These are phyloP conservation scores for Danio albolineatus DNA, from an alignment of 2,797 vertebrate genomes.

Conservation along the genomic window DNA sequence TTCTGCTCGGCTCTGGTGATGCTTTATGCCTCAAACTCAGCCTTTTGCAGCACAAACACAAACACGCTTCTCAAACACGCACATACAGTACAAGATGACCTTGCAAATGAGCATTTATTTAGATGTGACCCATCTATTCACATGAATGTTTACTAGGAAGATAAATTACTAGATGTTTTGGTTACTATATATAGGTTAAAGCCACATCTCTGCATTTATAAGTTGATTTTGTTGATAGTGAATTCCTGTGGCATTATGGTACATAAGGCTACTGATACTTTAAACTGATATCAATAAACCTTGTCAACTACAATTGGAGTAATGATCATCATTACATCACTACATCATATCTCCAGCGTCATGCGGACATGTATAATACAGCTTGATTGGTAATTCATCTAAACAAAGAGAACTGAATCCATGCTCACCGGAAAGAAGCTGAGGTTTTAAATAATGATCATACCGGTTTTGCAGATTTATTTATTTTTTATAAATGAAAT, in stretches of 20 bases:
- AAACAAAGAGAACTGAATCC: slow-evolving; percentile 1
- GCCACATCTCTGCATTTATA: neutral
- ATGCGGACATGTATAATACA: neutral
- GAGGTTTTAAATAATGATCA: no score
- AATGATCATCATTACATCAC: neutral
- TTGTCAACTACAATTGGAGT: no score
- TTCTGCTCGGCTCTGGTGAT: slow-evolving; percentile 31
- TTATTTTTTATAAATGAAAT: no score
- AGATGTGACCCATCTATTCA: neutral
- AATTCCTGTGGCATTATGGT: neutral
- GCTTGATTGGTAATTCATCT: slow-evolving; percentile 8
- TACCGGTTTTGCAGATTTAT: neutral
- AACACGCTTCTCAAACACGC: neutral
- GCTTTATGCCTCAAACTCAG: slow-evolving; percentile 30
- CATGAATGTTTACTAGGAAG: neutral
- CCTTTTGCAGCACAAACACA: slow-evolving; percentile 25
- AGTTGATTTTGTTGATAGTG: neutral
- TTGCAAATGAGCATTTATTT: slow-evolving; percentile 24
- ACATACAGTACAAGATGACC: slow-evolving; percentile 1
- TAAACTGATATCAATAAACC: slow-evolving; percentile 17
- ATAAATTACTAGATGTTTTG: neutral
- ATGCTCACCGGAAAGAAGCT: neutral
- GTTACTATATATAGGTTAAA: neutral
- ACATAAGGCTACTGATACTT: no score
- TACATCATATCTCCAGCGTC: neutral